Evolutionary conservation across 2,113 vertebrate species (phyloP).

Genomic region (Sorex fumeus): DNA sequence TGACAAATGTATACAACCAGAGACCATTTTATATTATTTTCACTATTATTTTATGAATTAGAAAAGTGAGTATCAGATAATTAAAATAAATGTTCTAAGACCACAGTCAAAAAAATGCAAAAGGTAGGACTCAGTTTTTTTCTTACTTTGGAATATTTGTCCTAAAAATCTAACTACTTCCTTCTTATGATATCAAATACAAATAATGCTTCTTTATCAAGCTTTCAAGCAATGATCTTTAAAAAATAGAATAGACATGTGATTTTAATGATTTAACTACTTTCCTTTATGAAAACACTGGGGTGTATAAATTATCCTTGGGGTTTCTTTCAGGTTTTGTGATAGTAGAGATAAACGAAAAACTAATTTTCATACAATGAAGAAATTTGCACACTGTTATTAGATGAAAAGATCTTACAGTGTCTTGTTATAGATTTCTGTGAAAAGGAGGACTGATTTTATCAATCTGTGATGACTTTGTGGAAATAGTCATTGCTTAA

Average conservation of each 20-base stretch:
- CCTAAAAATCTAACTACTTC: background rate
- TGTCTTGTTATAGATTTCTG: background rate
- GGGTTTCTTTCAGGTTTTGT: slow-evolving; percentile 44
- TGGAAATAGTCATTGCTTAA: slow-evolving; percentile 67
- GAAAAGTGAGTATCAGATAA: background rate
- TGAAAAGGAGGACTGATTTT: slow-evolving; percentile 70
- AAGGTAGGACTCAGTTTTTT: background rate
- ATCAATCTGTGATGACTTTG: slow-evolving; percentile 55
- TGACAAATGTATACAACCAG: too few relatives aligned
- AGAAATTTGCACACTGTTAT: slow-evolving; percentile 53
- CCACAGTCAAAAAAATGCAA: background rate
- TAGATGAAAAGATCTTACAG: slow-evolving; percentile 36
- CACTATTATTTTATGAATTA: background rate
- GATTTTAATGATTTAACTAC: slow-evolving; percentile 43
- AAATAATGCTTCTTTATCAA: background rate
- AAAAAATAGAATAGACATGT: slow-evolving; percentile 62
- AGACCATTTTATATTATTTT: background rate
- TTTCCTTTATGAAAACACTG: background rate
- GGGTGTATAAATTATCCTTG: slow-evolving; percentile 50
- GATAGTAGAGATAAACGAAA: slow-evolving; percentile 39
- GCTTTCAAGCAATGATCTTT: slow-evolving; percentile 52
- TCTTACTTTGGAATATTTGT: background rate
- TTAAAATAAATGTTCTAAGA: background rate
- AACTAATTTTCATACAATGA: slow-evolving; percentile 42
- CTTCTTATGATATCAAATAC: background rate